A percentile compares a stretch with the other conserved stretches of the same genome.
These are phyloP conservation scores for Aythya baeri DNA, from an alignment of 2,113 vertebrate species.

Conservation along the genomic window DNA sequence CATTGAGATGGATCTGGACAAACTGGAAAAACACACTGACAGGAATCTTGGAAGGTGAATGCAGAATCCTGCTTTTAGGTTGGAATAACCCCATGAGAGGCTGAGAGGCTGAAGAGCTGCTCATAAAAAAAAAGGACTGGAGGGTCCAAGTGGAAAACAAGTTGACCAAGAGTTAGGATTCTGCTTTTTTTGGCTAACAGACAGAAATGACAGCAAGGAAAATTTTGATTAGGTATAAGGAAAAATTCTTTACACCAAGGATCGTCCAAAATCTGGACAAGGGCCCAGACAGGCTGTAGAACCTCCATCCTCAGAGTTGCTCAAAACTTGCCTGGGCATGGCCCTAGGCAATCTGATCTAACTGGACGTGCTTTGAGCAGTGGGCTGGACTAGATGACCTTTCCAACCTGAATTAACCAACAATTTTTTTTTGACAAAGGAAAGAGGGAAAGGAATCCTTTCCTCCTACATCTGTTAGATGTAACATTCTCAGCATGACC, in stretches of 20 bases:
- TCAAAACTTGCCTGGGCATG: not conserved
- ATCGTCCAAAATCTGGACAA: not conserved
- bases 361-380: not conserved
- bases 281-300: not conserved
- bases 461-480: rapidly evolving
- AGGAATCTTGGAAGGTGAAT: not conserved
- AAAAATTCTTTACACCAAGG: not conserved
- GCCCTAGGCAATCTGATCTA: not conserved
- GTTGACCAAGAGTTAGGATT: not conserved
- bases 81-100: not conserved
- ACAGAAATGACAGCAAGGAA: not conserved
- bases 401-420: not conserved
- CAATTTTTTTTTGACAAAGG: not conserved
- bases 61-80: not conserved
- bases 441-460: not conserved
- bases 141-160: not conserved
- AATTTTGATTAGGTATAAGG: not conserved
- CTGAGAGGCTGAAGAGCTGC: not conserved
- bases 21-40: not conserved
- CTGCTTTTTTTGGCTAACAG: not conserved
- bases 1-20: not conserved
- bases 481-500: not conserved
- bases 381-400: not conserved
- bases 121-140: not conserved
- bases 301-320: not conserved